A percentile compares a stretch with the other conserved stretches of the same genome.
Conservation (phyloP, 2,797 vertebrate species). For the Buceros bicornis region DNA sequence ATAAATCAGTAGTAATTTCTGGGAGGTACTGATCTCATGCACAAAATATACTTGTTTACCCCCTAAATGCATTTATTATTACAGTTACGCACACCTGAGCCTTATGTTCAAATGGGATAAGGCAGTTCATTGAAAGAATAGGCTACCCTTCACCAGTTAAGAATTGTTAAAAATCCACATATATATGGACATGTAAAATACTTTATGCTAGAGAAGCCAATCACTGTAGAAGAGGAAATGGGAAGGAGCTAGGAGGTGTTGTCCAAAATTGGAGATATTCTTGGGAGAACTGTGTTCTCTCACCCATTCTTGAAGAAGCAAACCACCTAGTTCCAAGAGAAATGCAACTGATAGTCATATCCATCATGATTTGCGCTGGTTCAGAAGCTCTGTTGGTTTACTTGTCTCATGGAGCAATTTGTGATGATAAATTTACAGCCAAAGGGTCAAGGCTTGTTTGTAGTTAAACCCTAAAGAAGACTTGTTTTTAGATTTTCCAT, state of each 20-base stretch:
- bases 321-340: not conserved
- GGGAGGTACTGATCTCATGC: not conserved
- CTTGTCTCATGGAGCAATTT: slow-evolving; percentile 21
- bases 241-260: not conserved
- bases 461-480: not conserved
- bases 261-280: not conserved
- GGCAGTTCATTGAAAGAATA: not conserved
- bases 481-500: not conserved
- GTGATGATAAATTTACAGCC: slow-evolving; percentile 10
- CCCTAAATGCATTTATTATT: not conserved
- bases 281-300: not conserved
- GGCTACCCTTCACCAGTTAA: not conserved
- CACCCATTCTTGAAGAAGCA: fast-evolving
- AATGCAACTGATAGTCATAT: not conserved
- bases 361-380: not conserved
- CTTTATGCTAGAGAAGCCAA: not conserved
- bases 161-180: not conserved
- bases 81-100: not conserved
- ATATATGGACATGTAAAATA: not conserved
- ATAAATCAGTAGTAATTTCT: not conserved
- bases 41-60: not conserved
- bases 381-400: slow-evolving; percentile 14
- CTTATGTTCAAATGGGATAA: not conserved
- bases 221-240: not conserved
- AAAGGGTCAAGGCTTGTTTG: slow-evolving; percentile 2